These are phyloP conservation scores for Numenius arquata DNA, from an alignment of 2,113 vertebrate genomes.

Conservation along the genomic window DNA sequence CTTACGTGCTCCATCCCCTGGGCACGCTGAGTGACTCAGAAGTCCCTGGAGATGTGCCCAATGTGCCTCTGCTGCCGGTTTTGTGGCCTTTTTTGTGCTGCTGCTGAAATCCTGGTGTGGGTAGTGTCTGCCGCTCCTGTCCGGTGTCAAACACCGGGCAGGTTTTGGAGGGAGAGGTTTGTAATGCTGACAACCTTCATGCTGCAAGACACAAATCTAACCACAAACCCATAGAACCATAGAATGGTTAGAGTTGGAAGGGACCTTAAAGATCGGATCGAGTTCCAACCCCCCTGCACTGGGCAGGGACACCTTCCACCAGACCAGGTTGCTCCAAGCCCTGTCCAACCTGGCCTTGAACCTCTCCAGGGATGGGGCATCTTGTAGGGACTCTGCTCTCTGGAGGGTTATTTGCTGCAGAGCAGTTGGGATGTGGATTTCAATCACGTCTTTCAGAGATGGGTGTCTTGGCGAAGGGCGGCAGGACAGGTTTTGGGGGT, in stretches of 20 bases:
- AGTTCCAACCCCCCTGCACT: too few relatives aligned
- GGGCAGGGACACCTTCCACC: too few relatives aligned
- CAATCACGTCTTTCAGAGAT: accelerated
- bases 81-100: not conserved
- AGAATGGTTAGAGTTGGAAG: too few relatives aligned
- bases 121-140: not conserved
- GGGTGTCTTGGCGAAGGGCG: accelerated
- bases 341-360: too few relatives aligned
- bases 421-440: accelerated
- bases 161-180: not conserved
- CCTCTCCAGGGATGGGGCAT: too few relatives aligned
- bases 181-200: not conserved
- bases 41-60: not conserved
- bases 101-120: not conserved
- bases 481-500: too few relatives aligned
- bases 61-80: not conserved
- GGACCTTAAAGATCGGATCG: too few relatives aligned
- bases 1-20: not conserved
- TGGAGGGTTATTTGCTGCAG: not conserved
- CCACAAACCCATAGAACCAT: not conserved
- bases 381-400: accelerated
- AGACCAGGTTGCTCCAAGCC: too few relatives aligned
- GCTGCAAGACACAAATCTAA: not conserved
- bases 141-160: accelerated
- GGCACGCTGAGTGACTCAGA: not conserved